A percentile compares a stretch with the other conserved stretches of the same genome.
phyloP scores from a whole-genome alignment of 2,113 vertebrate species.

The Rhinoptilus africanus region DNA sequence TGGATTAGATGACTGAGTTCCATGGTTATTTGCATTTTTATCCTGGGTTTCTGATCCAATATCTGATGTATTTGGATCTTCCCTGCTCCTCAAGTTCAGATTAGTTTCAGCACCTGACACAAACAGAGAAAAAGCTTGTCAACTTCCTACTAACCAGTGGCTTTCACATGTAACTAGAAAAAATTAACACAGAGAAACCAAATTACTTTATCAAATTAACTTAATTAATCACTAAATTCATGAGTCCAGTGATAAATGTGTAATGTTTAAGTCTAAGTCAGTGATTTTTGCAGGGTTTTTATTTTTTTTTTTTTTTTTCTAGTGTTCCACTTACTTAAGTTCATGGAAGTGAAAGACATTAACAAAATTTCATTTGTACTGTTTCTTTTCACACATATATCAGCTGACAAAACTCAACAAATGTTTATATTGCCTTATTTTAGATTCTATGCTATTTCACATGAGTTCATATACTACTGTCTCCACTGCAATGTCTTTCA shows the following conservation, averaged over 20 bases:
- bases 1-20: conserved; percentile 69
- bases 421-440: background rate
- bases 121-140: background rate
- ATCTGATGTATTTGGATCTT: conserved; percentile 79
- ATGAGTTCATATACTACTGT: background rate
- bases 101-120: conserved; percentile 87
- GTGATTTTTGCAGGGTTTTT: background rate
- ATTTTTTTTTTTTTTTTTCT: background rate
- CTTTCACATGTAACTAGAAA: background rate
- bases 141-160: background rate
- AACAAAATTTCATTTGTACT: background rate
- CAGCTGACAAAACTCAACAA: background rate
- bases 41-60: conserved; percentile 84
- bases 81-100: conserved; percentile 85
- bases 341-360: background rate
- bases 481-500: background rate
- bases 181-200: background rate
- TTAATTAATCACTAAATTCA: background rate
- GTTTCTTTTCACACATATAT: background rate
- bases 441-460: background rate
- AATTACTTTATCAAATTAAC: background rate
- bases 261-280: background rate
- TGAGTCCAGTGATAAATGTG: background rate
- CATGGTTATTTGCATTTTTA: conserved; percentile 92
- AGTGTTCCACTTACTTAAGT: background rate